Evolutionary conservation across 2,113 vertebrate genomes (phyloP), one percentile per base, ranked within the genome.

Genomic region (Hyaena hyaena): DNA sequence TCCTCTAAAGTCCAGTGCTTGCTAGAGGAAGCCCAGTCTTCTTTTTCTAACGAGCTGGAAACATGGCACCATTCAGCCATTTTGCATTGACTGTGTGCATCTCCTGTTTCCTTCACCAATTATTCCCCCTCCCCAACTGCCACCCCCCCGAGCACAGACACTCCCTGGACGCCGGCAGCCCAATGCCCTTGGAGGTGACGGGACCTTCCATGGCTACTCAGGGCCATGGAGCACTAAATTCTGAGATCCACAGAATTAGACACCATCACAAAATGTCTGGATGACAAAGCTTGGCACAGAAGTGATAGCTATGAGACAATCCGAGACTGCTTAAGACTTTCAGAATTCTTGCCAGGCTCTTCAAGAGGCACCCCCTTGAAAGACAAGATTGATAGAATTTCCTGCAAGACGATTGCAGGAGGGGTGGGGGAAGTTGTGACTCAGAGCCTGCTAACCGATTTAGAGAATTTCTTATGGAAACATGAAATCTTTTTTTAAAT

Each of bases 401-500:
- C 21, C 65, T 68, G 12, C 4, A 66, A 80, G 68, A 28, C 2
- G 19, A 2, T 24, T 61, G n/a, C 50, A 19, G 55, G 55, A 17
- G 48, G 48, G 48, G 2, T 2, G 5, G 7, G 0, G 4, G 4
- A 4, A 1, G 31, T 9, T 28, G 7, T 95, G 16, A 68, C 17
- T 85, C 48, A 79, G 31, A 88, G 26, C 3, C 74, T 83, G 9
- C 45, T 73, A 39, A 65, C 31, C 26, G 19, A 86, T 43, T 17
- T 24, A 74, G 58, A 81, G 39, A 86, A 81, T 81, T 92, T 74
- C 39, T 63, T 69, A 35, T 24, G 55, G 24, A 92, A 92, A 77
- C 4, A 10, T 10, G 5, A 77, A 33, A n/a, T 21, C 43, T 93
- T 96, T 39, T 39, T 39, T 39, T 39, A 39, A 39, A 39, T 39